Evolutionary conservation across 2,888 invertebrate species (phyloP), one percentile per base, ranked within the genome.

Genomic region (Plebejus melissa): DNA sequence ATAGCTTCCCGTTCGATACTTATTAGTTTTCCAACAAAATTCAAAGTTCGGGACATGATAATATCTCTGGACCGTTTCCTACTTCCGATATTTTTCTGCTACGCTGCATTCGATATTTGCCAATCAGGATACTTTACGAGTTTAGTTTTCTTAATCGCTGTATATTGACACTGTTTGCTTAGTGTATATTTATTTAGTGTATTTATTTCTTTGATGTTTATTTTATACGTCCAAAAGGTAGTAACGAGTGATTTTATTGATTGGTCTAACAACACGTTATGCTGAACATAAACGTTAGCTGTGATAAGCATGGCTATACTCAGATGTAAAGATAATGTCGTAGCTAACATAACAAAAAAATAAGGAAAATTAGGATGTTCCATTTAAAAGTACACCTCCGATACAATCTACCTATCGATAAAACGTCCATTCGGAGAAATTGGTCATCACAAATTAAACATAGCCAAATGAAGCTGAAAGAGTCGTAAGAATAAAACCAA

Each of bases 1-100:
- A 93, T 90, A 88, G 89, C 86, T 87, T 86, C 85, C 86, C 77
- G 70, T 77, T 65, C 74, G 75, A 76, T 79, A 75, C 77, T 79
- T 76, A 78, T 78, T 77, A 76, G 77, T 77, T 77, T 77, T 71
- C 75, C 46, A 74, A 75, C 74, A 69, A 76, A 77, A 77, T 74
- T 77, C 76, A 76, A 77, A 74, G 76, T 77, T 76, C 74, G 28
- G n/a, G 28, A 72, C 71, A 75, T 75, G 75, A 75, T 46, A 75
- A 71, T 46, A 75, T 71, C 75, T 58, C 70, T 75, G 69, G 72
- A 72, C 72, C 72, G 46, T 72, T 72, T 54, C 50, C 72, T 54
- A 46, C 71, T 71, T 22, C 71, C 71, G 71, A 46, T 71, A 71
- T 71, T 71, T 71, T 71, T 46, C 71, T 41, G 71, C 71, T 71